Base-by-base conservation (phyloP, 2,888 invertebrate genomes). In the Macropis europaea region DNA sequence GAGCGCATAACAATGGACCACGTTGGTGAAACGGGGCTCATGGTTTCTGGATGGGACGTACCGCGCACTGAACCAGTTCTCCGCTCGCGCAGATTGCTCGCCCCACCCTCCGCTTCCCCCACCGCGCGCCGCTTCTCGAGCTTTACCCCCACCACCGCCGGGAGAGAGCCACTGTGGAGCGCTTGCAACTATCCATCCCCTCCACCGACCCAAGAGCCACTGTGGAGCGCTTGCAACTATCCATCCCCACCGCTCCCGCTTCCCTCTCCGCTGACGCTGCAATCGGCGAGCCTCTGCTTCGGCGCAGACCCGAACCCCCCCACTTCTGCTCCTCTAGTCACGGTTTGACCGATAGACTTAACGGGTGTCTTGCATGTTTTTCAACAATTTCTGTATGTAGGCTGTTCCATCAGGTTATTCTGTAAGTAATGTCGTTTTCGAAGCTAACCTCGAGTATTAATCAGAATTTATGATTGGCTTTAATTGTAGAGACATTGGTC, bases 1-100 rank as follows among this genome's bases (percentile, higher is more conserved):
- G 76, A 78, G 75, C 74, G 82, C 85, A 86, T 85, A 86, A 86
- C 85, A 87, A 87, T 87, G 84, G 81, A 73, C 72, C 79, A 79
- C 82, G 77, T 85, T 84, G 82, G 80, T 81, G 78, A 87, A 86
- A 84, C 82, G 82, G 68, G 79, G 75, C 83, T 87, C 86, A 82
- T 86, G 80, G 71, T 81, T 71, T 76, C 82, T 76, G 70, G 81
- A 84, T 84, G 78, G 78, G 82, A 82, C 82, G 81, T 81, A 68
- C 79, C 81, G 81, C 79, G 84, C 84, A 84, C 82, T 84, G 82
- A 84, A 76, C 67, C 78, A 74, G 61, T 77, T 71, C 69, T 77
- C 67, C 73, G 50, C 68, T 47, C 81, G 77, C 78, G 71, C 80
- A 75, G 74, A 70, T 66, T 67, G 45, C 61, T 57, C 66, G 72